phyloP scores from a whole-genome alignment of 2,888 invertebrate species.

The Polyommatus icarus region DNA sequence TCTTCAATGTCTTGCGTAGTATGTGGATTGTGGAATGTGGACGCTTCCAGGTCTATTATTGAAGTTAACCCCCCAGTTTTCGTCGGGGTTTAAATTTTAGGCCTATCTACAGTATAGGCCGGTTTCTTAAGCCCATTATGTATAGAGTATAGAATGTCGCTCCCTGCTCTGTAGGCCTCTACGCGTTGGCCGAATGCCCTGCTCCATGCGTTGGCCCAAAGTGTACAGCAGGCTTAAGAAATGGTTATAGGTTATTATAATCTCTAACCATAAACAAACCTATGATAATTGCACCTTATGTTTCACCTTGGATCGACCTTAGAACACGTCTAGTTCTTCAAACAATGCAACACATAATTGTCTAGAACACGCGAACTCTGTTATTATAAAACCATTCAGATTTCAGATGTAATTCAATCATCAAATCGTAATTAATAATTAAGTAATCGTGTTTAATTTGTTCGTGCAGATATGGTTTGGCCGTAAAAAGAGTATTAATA shows the following conservation, averaged over 20 bases:
- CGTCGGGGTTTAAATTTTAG: no score
- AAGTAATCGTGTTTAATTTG: neutral
- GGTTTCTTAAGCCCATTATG: no score
- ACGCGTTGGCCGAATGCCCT: no score
- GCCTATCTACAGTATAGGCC: no score
- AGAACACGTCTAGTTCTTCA: neutral
- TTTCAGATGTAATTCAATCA: neutral
- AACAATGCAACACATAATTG: conserved; percentile 12
- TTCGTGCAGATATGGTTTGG: neutral
- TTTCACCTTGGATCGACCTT: conserved; percentile 6
- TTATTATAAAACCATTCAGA: neutral
- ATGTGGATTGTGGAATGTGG: no score
- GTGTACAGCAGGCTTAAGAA: neutral
- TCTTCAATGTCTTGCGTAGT: no score
- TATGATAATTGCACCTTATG: neutral
- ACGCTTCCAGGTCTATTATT: no score
- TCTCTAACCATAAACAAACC: neutral
- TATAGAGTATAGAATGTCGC: no score
- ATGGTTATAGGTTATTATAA: neutral
- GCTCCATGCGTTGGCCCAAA: no score
- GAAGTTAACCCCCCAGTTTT: no score
- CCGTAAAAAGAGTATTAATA: neutral
- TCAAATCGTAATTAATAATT: neutral
- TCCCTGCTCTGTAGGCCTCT: no score
- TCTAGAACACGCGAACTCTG: neutral